A percentile compares a stretch with the other conserved stretches of the same genome.
phyloP scores from a whole-genome alignment of 2,888 invertebrate species.

The Eugnorisma glareosa region DNA sequence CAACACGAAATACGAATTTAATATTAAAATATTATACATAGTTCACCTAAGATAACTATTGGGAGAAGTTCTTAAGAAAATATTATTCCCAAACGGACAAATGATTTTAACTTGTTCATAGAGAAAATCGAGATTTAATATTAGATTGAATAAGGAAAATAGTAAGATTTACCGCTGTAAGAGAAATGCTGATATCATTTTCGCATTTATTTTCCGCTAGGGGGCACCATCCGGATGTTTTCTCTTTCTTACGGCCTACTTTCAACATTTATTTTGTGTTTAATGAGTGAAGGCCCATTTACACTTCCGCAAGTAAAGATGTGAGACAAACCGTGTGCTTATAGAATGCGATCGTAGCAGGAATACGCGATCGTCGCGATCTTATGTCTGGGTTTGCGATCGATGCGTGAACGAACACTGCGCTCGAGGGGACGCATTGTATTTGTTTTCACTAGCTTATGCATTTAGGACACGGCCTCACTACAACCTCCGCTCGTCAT shows the following conservation, averaged over 20 bases:
- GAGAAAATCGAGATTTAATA: constrained; percentile 54
- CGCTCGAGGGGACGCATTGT: neutral
- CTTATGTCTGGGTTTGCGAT: neutral
- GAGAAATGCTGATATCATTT: constrained; percentile 50
- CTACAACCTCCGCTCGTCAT: neutral
- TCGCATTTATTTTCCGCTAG: constrained; percentile 33
- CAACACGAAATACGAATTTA: constrained; percentile 20
- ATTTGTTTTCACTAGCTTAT: neutral
- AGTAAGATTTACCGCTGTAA: constrained; percentile 44
- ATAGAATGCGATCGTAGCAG: neutral
- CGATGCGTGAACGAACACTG: neutral
- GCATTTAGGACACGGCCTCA: neutral
- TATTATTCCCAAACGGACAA: constrained; percentile 46
- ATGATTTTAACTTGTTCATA: constrained; percentile 53
- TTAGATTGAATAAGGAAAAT: constrained; percentile 56
- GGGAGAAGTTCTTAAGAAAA: constrained; percentile 32
- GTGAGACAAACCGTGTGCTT: neutral
- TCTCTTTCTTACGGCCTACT: constrained; percentile 32
- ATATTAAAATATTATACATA: constrained; percentile 36
- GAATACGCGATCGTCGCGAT: neutral
- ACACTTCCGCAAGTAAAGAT: neutral
- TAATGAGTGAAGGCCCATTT: constrained; percentile 5
- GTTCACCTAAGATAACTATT: constrained; percentile 14
- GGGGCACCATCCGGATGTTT: constrained; percentile 28
- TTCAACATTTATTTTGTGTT: constrained; percentile 40